Evolutionary conservation across 2,797 vertebrate species (phyloP), one percentile per base, ranked within the genome.

Genomic region (Poecilia wingei): DNA sequence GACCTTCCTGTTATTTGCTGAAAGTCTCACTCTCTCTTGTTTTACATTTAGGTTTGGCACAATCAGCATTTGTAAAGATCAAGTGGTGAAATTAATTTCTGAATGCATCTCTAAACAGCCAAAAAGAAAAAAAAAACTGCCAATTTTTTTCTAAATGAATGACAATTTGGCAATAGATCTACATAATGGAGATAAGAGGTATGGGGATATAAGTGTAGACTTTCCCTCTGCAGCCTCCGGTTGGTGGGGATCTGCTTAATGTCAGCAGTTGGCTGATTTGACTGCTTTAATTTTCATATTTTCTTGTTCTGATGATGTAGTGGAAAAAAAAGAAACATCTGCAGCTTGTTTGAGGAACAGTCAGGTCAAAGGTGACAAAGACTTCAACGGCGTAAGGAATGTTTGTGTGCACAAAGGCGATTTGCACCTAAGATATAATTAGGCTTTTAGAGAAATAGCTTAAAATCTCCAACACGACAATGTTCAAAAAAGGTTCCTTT

Each of bases 151-250:
- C 61, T 39, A 66, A 66, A 10, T 36, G 16, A 64, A 64, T 36
- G 14, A 61, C 0, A 64, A 18, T 18, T 39, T 36, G 33, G 7
- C 9, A 4, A 9, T 36, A 64, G 18, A 66, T 3, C 61, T 39
- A 39, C 61, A 25, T 25, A 68, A 41, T 72, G 69, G n/a, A 31
- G 79, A 31, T 36, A 51, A 46, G 1, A 43, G n/a, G 22, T 74
- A 75, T 33, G 39, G 39, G 84, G 80, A 87, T 77, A 81, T 82
- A 87, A 83, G 81, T 75, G 82, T 87, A 84, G 83, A 82, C 82
- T 81, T 74, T 68, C 80, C 81, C 81, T 85, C 80, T 84, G 72
- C 89, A 93, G 88, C 87, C 83, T 86, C 77, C 53, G 41, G 86
- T 85, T 78, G 81, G 82, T 36, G 61, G 74, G 61, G 39, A 79